Percentiles rank a stretch among this genome's conserved stretches.
These are phyloP conservation scores for Agraylea sexmaculata DNA, from an alignment of 1,140 invertebrate genomes.

Conservation along the genomic window DNA sequence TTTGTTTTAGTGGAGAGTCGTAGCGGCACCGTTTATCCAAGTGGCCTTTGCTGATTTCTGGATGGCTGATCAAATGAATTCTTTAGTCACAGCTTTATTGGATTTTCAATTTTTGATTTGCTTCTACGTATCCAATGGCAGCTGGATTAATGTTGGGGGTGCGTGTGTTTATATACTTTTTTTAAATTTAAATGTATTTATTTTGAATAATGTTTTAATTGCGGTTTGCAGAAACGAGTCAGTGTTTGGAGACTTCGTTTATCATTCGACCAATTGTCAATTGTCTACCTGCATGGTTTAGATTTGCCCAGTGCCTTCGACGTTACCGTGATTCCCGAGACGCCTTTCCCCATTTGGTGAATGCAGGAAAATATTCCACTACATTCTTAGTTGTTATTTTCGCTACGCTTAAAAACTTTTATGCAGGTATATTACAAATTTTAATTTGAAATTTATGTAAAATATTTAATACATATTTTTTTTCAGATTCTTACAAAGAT, in stretches of 20 bases:
- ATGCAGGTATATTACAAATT: slow-evolving; percentile 12
- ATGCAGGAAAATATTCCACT: slow-evolving; percentile 97
- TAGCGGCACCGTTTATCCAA: slow-evolving; percentile 87
- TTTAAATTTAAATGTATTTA: not conserved
- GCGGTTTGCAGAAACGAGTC: slow-evolving; percentile 39
- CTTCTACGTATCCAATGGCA: slow-evolving; percentile 64
- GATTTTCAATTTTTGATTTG: slow-evolving; percentile 91
- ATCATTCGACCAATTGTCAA: slow-evolving; percentile 68
- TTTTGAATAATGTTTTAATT: not conserved
- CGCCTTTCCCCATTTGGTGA: slow-evolving; percentile 89
- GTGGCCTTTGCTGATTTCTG: slow-evolving; percentile 99
- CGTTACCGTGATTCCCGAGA: slow-evolving; percentile 84
- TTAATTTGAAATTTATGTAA: not conserved
- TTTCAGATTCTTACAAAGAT: slow-evolving; percentile 46
- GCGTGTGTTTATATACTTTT: slow-evolving; percentile 21
- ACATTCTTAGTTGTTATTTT: slow-evolving; percentile 92
- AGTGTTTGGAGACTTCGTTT: slow-evolving; percentile 50
- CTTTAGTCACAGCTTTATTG: slow-evolving; percentile 74
- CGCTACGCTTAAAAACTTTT: slow-evolving; percentile 56
- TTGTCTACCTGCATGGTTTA: slow-evolving; percentile 91
- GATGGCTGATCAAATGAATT: slow-evolving; percentile 98
- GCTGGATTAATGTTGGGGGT: slow-evolving; percentile 55
- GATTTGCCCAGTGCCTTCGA: slow-evolving; percentile 93
- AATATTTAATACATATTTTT: slow-evolving; percentile 8
- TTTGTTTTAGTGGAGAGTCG: slow-evolving; percentile 59